Evolutionary conservation across 1,140 invertebrate genomes (phyloP), one percentile per base, ranked within the genome.

Genomic region (Patella vulgata): DNA sequence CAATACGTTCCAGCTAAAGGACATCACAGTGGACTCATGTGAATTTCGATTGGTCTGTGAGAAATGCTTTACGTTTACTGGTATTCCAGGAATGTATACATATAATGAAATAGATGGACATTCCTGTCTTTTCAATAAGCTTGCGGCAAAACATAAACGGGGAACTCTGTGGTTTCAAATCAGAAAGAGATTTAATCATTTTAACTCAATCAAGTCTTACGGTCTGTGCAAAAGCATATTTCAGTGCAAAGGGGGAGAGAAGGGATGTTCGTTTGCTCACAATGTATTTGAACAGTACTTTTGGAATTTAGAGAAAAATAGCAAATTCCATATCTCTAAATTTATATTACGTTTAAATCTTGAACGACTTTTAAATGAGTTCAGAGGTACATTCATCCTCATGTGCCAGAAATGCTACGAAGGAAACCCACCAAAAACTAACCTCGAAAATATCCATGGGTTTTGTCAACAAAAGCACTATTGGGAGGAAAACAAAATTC

Each of bases 251-350:
- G 73, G 68, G 48, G 72, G 72, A 19, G 72, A 74, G 27, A 71
- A 71, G 11, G 44, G 27, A 0, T 83, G 81, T 63, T 73, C 65
- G 39, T 82, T 77, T 78, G 78, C 79, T 14, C 81, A 83, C 64
- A 79, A 76, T 55, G 55, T 61, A 9, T 60, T 73, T 17, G 81
- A 83, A 60, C 68, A 74, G 42, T 50, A 14, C 9, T 39, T 82
- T 1, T 83, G 81, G 81, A 79, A 62, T 25, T 19, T 76, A 28
- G 78, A 82, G 48, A 81, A 83, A 54, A 68, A 73, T 58, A 74
- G 73, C 43, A 65, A 59, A 11, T 82, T 78, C 53, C 68, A 72
- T 55, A 70, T 81, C 11, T 67, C 66, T 25, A 77, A 77, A 36
- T 82, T 81, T 55, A 74, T 80, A n/a, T 66, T 69, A 1, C 75